Evolutionary conservation across 1,140 invertebrate species (phyloP), one percentile per base, ranked within the genome.

Genomic region (Diorhabda elongata): DNA sequence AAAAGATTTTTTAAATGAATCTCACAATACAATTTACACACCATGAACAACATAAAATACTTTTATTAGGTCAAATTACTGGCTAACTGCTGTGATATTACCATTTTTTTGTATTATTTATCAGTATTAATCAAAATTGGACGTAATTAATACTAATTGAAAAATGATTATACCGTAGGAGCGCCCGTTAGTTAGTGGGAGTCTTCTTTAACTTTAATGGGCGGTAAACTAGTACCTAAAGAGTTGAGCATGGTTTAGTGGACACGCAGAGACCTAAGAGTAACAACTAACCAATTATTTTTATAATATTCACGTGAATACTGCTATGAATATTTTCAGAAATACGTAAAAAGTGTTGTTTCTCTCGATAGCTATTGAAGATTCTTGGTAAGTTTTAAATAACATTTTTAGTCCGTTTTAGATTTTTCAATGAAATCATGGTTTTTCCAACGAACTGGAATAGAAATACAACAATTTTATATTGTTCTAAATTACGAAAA

Each of bases 111-210:
- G 26, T 26, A 26, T 26, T 26, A 26, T 26, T 26, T 26, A 26
- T 26, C 26, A 26, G 26, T 26, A 60, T 26, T 60, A 70, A 62
- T 52, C 47, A 52, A 52, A 52, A 52, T 52, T 52, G 47, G n/a
- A n/a, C 47, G 6, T 52, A 6, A 52, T 52, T 52, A 52, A n/a
- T 8, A 52, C 47, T 52, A 52, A 52, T 8, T 52, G n/a, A 52
- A 52, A 52, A 52, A n/a, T 52, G 6, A 52, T 8, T 52, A 52
- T 6, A 52, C 47, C n/a, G n/a, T 52, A 52, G 47, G 47, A 52
- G 47, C 47, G 47, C 47, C 47, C 6, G 6, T 8, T 52, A 52
- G 3, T 52, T 52, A 52, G 47, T 52, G 47, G 47, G 47, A 52
- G 47, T 52, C 47, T 6, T 8, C 47, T 52, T 52, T 52, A 52